Evolutionary conservation across 2,113 vertebrate species (phyloP).

Genomic region (Clarias macrocephalus): DNA sequence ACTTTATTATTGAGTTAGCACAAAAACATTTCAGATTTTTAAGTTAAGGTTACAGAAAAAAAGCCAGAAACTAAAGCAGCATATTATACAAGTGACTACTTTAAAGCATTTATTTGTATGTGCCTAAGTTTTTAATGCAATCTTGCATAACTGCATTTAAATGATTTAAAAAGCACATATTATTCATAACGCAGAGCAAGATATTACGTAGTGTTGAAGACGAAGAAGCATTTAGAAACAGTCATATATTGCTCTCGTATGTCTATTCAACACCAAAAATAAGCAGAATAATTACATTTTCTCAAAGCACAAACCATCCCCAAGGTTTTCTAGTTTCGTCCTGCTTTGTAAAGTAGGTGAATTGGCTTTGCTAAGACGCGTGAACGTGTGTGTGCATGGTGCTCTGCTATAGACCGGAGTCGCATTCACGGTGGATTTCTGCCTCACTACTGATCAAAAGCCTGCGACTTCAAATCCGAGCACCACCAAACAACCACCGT

Average conservation of each 20-base stretch:
- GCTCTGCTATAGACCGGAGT: not conserved
- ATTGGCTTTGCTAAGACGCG: not conserved
- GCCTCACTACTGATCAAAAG: not conserved
- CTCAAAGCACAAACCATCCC: not conserved
- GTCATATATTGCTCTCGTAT: not conserved
- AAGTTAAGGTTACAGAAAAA: no score
- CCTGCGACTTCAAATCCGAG: not conserved
- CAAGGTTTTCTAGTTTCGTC: not conserved
- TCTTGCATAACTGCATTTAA: not conserved
- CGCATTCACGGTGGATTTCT: not conserved
- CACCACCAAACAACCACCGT: not conserved
- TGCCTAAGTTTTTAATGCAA: not conserved
- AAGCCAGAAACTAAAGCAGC: no score
- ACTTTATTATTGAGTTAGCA: no score
- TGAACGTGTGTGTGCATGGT: not conserved
- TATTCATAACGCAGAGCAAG: conserved; percentile 20
- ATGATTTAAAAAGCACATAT: conserved; percentile 22
- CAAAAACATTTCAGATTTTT: no score
- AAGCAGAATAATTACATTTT: not conserved
- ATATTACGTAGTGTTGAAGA: conserved; percentile 1
- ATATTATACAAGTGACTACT: no score
- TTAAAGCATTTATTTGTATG: no score
- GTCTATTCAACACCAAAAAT: not conserved
- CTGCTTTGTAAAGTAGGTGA: no score
- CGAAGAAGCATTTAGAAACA: conserved; percentile 2